Evolutionary conservation across 2,888 invertebrate species (phyloP).

Genomic region (Tetragonula carbonaria): DNA sequence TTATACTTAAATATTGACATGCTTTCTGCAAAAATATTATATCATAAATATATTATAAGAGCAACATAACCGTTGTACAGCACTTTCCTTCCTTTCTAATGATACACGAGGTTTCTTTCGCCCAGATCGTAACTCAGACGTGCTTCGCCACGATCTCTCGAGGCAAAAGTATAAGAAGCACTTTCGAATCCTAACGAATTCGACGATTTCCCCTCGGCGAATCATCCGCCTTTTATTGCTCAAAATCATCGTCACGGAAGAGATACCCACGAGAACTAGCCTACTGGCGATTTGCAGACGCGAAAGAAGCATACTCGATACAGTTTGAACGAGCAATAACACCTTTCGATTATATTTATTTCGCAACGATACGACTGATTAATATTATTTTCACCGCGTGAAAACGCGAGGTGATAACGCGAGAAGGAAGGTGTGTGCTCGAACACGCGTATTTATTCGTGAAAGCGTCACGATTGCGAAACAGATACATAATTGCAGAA

Average conservation of each 20-base stretch:
- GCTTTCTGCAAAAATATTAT: not conserved
- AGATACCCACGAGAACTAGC: slow-evolving; percentile 24
- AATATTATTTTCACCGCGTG: slow-evolving; percentile 65
- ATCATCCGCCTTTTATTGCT: slow-evolving; percentile 30
- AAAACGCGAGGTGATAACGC: slow-evolving; percentile 59
- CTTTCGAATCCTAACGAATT: slow-evolving; percentile 50
- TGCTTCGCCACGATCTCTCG: slow-evolving; percentile 2
- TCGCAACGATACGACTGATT: slow-evolving; percentile 38
- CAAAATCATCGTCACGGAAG: slow-evolving; percentile 50
- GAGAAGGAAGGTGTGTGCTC: slow-evolving; percentile 25
- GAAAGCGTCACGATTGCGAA: slow-evolving; percentile 71
- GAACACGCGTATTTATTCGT: slow-evolving; percentile 48
- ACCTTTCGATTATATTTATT: slow-evolving; percentile 18
- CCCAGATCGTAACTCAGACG: slow-evolving; percentile 2
- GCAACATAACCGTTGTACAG: not conserved
- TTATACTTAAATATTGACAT: not conserved
- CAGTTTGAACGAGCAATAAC: slow-evolving; percentile 44
- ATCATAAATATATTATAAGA: not conserved
- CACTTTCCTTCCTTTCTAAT: slow-evolving; percentile 17
- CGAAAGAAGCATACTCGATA: slow-evolving; percentile 44
- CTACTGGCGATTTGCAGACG: slow-evolving; percentile 47
- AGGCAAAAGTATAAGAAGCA: slow-evolving; percentile 22
- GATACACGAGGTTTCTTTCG: slow-evolving; percentile 31
- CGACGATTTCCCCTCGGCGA: slow-evolving; percentile 31
- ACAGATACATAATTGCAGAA: slow-evolving; percentile 57